These are phyloP conservation scores for Benthosema pterotum DNA, from an alignment of 2,797 vertebrate species.

Conservation along the genomic window DNA sequence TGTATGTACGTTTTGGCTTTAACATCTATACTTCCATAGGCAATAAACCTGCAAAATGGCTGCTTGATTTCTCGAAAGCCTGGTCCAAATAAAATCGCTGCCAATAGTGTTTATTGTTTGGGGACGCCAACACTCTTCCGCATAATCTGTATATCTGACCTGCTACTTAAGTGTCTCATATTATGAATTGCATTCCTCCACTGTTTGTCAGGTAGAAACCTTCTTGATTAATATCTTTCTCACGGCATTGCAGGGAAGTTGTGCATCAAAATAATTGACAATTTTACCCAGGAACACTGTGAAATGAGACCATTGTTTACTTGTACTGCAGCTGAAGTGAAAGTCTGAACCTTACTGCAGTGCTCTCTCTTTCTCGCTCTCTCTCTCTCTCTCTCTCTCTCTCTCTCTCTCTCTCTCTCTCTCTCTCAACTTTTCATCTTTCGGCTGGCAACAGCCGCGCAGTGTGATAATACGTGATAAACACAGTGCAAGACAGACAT, in stretches of 20 bases:
- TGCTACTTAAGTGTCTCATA: slow-evolving; percentile 17
- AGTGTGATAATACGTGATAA: too few relatives aligned
- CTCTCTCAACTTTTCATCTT: too few relatives aligned
- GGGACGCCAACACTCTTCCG: slow-evolving; percentile 21
- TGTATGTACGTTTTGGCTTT: too few relatives aligned
- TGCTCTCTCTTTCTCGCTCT: slow-evolving; percentile 2
- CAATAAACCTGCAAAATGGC: too few relatives aligned
- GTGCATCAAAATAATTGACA: slow-evolving; percentile 21
- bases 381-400: too few relatives aligned
- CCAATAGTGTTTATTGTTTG: slow-evolving; percentile 17
- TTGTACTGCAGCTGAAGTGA: slow-evolving; percentile 10
- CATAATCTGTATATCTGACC: slow-evolving; percentile 19
- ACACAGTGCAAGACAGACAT: too few relatives aligned
- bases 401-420: too few relatives aligned
- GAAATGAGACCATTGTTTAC: slow-evolving; percentile 41
- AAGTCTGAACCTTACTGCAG: slow-evolving; percentile 30
- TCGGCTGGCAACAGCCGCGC: too few relatives aligned
- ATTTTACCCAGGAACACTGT: slow-evolving; percentile 11
- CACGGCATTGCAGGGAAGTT: slow-evolving; percentile 12
- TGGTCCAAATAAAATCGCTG: slow-evolving; percentile 24
- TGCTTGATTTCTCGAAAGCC: slow-evolving; percentile 19
- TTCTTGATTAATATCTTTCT: slow-evolving; percentile 27
- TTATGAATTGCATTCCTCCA: slow-evolving; percentile 8
- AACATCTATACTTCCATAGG: too few relatives aligned
- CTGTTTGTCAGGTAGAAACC: slow-evolving; percentile 23